phyloP scores from a whole-genome alignment of 2,888 invertebrate species.

The Thelaira solivaga region DNA sequence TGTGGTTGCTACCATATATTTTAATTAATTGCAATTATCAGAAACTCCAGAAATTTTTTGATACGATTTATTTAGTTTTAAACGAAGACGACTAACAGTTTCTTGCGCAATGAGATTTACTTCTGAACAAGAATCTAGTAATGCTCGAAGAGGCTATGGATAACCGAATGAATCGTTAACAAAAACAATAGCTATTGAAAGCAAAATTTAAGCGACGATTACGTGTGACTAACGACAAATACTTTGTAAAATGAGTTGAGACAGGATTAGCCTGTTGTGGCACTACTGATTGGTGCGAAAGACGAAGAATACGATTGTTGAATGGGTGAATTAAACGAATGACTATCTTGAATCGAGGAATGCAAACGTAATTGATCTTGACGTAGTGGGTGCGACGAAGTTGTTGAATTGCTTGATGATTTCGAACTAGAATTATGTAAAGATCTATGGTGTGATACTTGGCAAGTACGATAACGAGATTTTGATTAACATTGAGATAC shows the following conservation, averaged over 20 bases:
- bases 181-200: constrained; percentile 29
- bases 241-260: background rate
- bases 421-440: constrained; percentile 1
- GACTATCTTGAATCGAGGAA: too few species aligned
- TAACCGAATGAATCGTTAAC: constrained; percentile 11
- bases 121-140: constrained; percentile 18
- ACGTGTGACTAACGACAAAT: background rate
- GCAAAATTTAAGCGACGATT: background rate
- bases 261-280: background rate
- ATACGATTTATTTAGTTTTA: constrained; percentile 4
- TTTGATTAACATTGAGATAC: constrained; percentile 2
- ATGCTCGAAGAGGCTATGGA: constrained; percentile 34
- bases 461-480: constrained; percentile 19
- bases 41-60: constrained; percentile 45
- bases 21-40: background rate
- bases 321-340: too few species aligned
- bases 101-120: constrained; percentile 43
- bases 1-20: background rate
- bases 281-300: background rate
- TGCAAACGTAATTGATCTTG: too few species aligned
- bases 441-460: constrained; percentile 4
- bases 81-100: constrained; percentile 40
- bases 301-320: background rate
- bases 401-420: background rate
- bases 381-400: background rate